Evolutionary conservation across 2,888 invertebrate species (phyloP).

Genomic region (Osmoderma eremita): DNA sequence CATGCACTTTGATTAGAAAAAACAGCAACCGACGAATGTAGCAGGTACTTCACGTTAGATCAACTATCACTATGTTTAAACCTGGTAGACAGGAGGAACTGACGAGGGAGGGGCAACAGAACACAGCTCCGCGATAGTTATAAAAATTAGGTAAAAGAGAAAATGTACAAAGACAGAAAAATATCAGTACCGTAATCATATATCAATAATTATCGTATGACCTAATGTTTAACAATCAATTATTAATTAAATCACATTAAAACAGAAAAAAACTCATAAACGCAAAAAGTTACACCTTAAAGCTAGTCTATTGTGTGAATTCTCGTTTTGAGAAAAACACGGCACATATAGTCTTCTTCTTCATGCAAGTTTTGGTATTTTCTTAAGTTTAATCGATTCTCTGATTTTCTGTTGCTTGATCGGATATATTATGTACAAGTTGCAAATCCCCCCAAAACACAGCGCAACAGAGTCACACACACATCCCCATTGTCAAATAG

Average conservation of each 20-base stretch:
- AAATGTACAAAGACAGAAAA: constrained; percentile 8
- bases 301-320: not conserved
- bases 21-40: too few species aligned
- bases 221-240: not conserved
- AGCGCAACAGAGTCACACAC: not conserved
- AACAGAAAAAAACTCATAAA: not conserved
- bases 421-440: constrained; percentile 7
- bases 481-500: not conserved
- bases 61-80: too few species aligned
- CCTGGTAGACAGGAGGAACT: too few species aligned
- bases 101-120: too few species aligned
- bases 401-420: not conserved
- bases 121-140: not conserved
- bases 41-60: constrained; percentile 7
- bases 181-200: constrained; percentile 7
- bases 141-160: not conserved
- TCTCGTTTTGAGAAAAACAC: not conserved
- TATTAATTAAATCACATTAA: constrained; percentile 3
- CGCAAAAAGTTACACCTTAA: constrained; percentile 10
- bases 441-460: constrained; percentile 3
- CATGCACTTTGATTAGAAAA: too few species aligned
- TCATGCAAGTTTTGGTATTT: not conserved
- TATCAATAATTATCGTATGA: constrained; percentile 3
- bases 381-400: not conserved
- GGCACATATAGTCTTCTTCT: not conserved